A percentile compares a stretch with the other conserved stretches of the same genome.
phyloP scores from a whole-genome alignment of 2,113 vertebrate genomes.

The Petrocephalus microphthalmus region DNA sequence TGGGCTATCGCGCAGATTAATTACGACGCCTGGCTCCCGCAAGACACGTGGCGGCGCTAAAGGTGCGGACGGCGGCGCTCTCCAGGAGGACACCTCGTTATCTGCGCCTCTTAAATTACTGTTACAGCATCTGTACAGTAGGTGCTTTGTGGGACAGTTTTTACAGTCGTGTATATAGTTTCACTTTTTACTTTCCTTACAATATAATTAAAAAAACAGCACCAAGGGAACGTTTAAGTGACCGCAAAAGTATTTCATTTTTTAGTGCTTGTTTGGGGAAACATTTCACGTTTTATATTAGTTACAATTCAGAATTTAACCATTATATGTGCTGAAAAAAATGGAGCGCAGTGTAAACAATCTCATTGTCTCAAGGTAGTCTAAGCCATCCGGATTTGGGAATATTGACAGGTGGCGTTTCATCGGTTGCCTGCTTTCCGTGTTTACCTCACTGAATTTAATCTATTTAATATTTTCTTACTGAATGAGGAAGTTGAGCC shows the following conservation, averaged over 20 bases:
- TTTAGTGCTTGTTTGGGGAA: neutral
- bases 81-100: neutral
- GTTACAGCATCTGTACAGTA: neutral
- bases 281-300: neutral
- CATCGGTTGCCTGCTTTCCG: neutral
- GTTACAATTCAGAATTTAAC: neutral
- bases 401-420: neutral
- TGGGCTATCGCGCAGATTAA: neutral
- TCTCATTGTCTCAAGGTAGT: neutral
- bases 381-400: neutral
- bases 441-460: neutral
- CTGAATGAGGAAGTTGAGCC: neutral
- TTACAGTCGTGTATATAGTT: neutral
- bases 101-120: neutral
- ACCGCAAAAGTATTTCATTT: neutral
- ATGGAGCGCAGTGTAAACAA: neutral
- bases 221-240: neutral
- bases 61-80: neutral
- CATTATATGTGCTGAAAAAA: neutral
- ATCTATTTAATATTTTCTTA: neutral
- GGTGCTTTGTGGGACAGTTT: neutral
- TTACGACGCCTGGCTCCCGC: neutral
- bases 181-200: neutral
- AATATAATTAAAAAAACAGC: neutral
- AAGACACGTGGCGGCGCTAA: neutral